phyloP scores from a whole-genome alignment of 2,888 invertebrate species.

The Pheosia gnoma region DNA sequence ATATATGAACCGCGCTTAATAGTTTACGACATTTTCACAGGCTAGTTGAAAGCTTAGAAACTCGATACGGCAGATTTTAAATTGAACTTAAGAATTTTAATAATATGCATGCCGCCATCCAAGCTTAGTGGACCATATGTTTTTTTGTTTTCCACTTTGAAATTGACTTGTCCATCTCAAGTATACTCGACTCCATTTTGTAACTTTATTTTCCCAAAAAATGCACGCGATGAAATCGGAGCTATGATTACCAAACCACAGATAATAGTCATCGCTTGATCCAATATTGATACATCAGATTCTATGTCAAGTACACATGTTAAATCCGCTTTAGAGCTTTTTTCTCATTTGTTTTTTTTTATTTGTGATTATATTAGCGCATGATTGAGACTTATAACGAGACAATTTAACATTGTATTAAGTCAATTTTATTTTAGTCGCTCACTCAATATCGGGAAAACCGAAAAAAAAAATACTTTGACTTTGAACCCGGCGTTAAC shows the following conservation, averaged over 20 bases:
- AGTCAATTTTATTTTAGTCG: slow-evolving; percentile 77
- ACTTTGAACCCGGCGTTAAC: slow-evolving; percentile 49
- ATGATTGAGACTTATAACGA: slow-evolving; percentile 77
- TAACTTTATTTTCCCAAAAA: slow-evolving; percentile 16
- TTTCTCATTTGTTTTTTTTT: slow-evolving; percentile 69
- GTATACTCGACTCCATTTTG: background rate
- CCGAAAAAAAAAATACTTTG: slow-evolving; percentile 51
- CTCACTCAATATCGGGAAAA: slow-evolving; percentile 63
- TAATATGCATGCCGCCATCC: background rate
- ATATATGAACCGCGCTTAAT: background rate
- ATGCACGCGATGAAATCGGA: slow-evolving; percentile 18
- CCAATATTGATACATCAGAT: slow-evolving; percentile 71
- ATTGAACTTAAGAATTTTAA: background rate
- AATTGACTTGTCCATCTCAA: background rate
- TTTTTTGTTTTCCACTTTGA: too few relatives aligned
- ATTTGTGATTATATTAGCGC: slow-evolving; percentile 78
- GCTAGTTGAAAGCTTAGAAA: background rate
- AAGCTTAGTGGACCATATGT: background rate
- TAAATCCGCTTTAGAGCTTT: slow-evolving; percentile 77
- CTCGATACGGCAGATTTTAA: background rate
- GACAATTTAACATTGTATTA: slow-evolving; percentile 74
- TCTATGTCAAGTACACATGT: slow-evolving; percentile 69
- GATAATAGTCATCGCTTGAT: slow-evolving; percentile 57
- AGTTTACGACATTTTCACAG: background rate
- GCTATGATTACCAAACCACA: slow-evolving; percentile 19